Evolutionary conservation across 92 coral and sea anemone genomes (phyloP), one percentile per base, ranked within the genome.

Genomic region (Siderastrea radians): DNA sequence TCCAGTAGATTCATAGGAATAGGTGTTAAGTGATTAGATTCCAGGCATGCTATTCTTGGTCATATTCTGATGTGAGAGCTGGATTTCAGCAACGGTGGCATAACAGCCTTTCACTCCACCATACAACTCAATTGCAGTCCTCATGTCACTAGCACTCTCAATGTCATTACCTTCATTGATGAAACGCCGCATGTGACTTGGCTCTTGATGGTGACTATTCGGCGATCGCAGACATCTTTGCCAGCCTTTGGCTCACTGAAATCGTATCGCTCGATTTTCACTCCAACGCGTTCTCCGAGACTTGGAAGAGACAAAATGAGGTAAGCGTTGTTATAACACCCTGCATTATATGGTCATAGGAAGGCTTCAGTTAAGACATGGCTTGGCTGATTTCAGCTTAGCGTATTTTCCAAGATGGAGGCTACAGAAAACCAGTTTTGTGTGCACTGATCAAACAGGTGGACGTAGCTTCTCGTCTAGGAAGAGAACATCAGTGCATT

Each of bases 61-160:
- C 85, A 80, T 53, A 26, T 17, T 80, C n/a, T 80, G 75, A 11
- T 19, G 16, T 16, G 85, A 67, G 10, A n/a, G 51, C 38, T 80
- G 75, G 12, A 80, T 67, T 68, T 51, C 61, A n/a, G 65, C 83
- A 15, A 77, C 84, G 48, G 77, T 26, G 43, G 77, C 89, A 52
- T 59, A 44, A 17, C 82, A 85, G 74, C 82, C 83, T 54, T 85
- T 75, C n/a, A 85, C 76, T 48, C 83, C 89, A 64, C 82, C 89
- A 49, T 85, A 77, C 53, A 81, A 59, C 6, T 84, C 88, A 60
- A 84, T 49, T 9, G 88, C 81, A 49, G 38, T 49, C 50, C 73
- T 84, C 81, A 84, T 84, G 14, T 84, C 81, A 3, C 6, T 10
- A 46, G 88, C 88, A 8, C 68, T 82, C 51, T 82, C 70, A 15